Conservation (phyloP, 2,797 vertebrate species). For the Bryconaethiops microstoma region DNA sequence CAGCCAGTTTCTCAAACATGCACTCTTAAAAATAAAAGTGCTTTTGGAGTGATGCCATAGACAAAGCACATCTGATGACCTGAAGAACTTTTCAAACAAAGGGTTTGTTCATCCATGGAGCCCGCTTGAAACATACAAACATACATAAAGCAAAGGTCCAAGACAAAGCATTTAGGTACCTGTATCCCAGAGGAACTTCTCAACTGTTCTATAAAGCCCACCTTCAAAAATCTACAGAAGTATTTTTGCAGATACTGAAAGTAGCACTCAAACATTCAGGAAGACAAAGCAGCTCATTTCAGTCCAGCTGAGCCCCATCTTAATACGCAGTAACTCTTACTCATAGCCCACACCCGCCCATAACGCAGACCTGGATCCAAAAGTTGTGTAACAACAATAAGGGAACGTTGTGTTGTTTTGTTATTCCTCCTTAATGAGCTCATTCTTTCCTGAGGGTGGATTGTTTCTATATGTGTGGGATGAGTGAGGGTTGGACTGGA, state of each 20-base stretch:
- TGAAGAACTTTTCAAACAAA: not conserved
- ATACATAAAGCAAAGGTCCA: not conserved
- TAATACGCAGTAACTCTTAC: slow-evolving; percentile 2
- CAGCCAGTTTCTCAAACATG: not conserved
- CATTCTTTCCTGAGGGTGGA: not conserved
- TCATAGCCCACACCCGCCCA: slow-evolving; percentile 2
- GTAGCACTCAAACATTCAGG: not conserved
- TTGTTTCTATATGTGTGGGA: not conserved
- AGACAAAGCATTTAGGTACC: not conserved
- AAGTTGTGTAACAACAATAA: slow-evolving; percentile 23
- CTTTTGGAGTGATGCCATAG: not conserved
- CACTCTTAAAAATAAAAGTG: not conserved
- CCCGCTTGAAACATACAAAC: not conserved
- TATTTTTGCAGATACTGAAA: not conserved
- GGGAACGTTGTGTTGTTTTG: not conserved
- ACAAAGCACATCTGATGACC: not conserved
- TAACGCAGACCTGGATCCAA: slow-evolving; percentile 16
- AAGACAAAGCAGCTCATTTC: not conserved
- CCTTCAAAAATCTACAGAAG: not conserved
- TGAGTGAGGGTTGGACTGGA: not conserved
- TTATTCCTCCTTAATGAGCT: slow-evolving; percentile 20
- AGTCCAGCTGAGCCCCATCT: not conserved
- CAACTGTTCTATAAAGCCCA: not conserved
- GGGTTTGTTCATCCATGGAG: too few relatives aligned
- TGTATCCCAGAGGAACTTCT: too few relatives aligned